Base-by-base conservation (phyloP, 2,797 vertebrate genomes). In the Salarias fasciatus region DNA sequence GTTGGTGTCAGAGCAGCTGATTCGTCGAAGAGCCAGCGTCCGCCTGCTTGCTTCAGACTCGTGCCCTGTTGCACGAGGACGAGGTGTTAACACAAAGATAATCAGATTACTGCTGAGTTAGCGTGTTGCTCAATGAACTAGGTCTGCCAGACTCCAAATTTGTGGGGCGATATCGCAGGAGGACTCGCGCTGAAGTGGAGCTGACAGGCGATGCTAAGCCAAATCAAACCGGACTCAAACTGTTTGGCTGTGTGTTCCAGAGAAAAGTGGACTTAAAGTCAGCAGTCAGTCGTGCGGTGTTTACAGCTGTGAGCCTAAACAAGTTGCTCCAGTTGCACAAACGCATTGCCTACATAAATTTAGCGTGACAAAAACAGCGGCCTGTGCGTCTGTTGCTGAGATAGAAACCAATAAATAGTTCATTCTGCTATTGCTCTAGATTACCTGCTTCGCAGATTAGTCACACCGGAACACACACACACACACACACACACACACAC, bases 21-120 rank as follows among this genome's bases (percentile, higher is more conserved):
- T 50, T 40, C 56, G 15, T 4, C 0, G 8, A 57, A 18, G 14
- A 0, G 1, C 41, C 41, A 9, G 15, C 15, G 43, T 65, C 52
- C 7, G 6, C 42, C 59, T 46, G 42, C 43, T 6, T 6, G 62
- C 5, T 24, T 9, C 11, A 24, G 18, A 3, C 28, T 53, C 56
- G 63, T 63, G n/a, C 14, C 30, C 30, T 12, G 12, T 48, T 13
- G 66, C 66, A 38, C 66, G 18, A 49, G 57, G 52, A 12, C 4
- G 48, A 67, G 72, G 68, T 67, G 70, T 69, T 42, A 54, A 52
- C 56, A 68, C 66, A 61, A 11, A 46, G 66, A 72, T 78, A 77
- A 82, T 85, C 80, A 85, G 80, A 86, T 87, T 74, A 79, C 61
- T 44, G 18, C 18, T 24, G 18, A 24, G 74, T 73, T 79, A 53